Percentiles rank a stretch among this genome's conserved stretches.
Evolutionary conservation across 2,888 invertebrate species (phyloP).

Genomic region (Prosapia bicincta): DNA sequence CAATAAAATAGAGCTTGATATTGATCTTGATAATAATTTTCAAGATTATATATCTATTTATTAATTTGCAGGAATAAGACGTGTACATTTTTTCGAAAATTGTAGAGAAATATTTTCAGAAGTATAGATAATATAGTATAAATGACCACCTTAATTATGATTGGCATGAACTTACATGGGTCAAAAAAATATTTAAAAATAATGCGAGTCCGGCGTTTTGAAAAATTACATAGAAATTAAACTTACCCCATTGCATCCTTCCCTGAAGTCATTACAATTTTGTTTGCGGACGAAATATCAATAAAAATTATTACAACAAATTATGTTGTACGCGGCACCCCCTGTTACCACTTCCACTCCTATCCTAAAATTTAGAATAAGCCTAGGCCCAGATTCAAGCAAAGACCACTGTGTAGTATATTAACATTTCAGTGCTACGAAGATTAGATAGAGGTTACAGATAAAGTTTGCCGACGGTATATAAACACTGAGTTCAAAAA

Average conservation of each 20-base stretch:
- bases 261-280: slow-evolving; percentile 65
- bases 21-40: neutral
- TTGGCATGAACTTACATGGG: neutral
- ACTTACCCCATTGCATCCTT: slow-evolving; percentile 80
- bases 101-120: too few relatives aligned
- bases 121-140: neutral
- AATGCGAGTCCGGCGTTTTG: neutral
- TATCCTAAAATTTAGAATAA: neutral
- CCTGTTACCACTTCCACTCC: neutral
- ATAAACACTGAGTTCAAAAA: too few relatives aligned
- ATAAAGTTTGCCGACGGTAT: too few relatives aligned
- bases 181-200: neutral
- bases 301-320: neutral
- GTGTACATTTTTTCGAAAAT: too few relatives aligned
- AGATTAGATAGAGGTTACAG: neutral
- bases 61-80: too few relatives aligned
- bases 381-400: neutral
- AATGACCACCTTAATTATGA: neutral
- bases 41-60: too few relatives aligned
- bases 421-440: neutral
- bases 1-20: neutral
- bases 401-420: neutral
- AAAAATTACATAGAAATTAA: slow-evolving; percentile 21
- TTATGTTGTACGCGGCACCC: neutral
- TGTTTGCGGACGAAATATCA: neutral